These are phyloP conservation scores for Gymnoscopelus microlampas DNA, from an alignment of 2,797 vertebrate species.

Conservation along the genomic window DNA sequence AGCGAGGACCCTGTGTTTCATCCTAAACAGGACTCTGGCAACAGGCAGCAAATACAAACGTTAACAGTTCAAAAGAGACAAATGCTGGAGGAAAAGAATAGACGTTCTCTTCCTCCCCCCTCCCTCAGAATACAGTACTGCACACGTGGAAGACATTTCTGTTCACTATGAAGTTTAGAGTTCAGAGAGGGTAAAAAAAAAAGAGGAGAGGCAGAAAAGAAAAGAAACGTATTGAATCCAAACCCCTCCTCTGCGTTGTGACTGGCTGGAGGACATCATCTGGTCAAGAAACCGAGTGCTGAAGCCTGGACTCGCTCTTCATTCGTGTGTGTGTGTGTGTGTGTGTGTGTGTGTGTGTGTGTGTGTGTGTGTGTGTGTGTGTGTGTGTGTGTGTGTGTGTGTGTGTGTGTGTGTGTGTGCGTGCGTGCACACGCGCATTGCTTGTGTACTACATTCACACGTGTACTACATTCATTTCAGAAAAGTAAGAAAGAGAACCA, in stretches of 20 bases:
- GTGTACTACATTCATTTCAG: no score
- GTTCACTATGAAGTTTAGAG: slow-evolving; percentile 63
- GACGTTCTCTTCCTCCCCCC: slow-evolving; percentile 29
- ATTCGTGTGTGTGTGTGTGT: slow-evolving; percentile 35
- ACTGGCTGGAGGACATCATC: slow-evolving; percentile 67
- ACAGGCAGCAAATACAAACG: neutral
- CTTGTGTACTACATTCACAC: no score
- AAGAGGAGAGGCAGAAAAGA: neutral
- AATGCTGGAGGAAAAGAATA: neutral
- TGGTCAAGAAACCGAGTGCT: slow-evolving; percentile 52
- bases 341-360: no score
- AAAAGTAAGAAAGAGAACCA: neutral
- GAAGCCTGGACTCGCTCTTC: slow-evolving; percentile 64
- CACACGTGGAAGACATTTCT: slow-evolving; percentile 79
- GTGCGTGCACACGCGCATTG: no score
- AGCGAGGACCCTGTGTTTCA: neutral
- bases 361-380: no score
- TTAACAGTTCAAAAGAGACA: no score
- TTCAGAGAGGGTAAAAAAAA: slow-evolving; percentile 38
- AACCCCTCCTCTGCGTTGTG: slow-evolving; percentile 68
- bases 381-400: no score
- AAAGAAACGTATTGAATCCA: slow-evolving; percentile 33
- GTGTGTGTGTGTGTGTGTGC: no score
- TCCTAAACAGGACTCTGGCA: neutral
- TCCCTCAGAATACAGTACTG: slow-evolving; percentile 56